Conservation (phyloP, 2,888 invertebrate species). For the Leptinotarsa haldemani region DNA sequence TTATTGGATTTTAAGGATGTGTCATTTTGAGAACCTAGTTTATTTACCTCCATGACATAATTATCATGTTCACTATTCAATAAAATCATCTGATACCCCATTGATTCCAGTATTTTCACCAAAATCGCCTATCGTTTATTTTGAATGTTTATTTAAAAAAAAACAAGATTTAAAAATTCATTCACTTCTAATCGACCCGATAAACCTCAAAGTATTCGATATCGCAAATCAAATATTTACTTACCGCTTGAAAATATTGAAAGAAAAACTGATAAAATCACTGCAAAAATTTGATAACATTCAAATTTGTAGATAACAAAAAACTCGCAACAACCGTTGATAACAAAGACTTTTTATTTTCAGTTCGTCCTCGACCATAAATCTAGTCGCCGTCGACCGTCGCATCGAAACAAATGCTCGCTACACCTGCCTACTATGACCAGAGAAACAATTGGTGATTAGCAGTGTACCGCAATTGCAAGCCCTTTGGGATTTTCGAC, state of each 20-base stretch:
- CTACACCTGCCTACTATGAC: conserved; percentile 42
- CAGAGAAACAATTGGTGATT: conserved; percentile 41
- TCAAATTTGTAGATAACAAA: conserved; percentile 24
- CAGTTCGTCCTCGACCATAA: conserved; percentile 39
- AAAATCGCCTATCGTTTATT: too few species aligned
- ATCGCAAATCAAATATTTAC: conserved; percentile 35
- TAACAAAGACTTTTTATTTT: conserved; percentile 34
- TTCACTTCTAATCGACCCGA: conserved; percentile 21
- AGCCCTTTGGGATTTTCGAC: conserved; percentile 20
- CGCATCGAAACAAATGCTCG: conserved; percentile 46
- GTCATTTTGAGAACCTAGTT: too few species aligned
- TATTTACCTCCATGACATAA: too few species aligned
- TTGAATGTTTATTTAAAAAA: background rate
- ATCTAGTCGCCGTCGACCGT: conserved; percentile 49
- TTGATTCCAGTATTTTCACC: too few species aligned
- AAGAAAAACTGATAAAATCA: conserved; percentile 40
- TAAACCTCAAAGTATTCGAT: conserved; percentile 29
- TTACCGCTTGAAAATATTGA: conserved; percentile 28
- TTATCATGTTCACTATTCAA: too few species aligned
- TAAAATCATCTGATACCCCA: too few species aligned
- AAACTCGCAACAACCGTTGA: conserved; percentile 5
- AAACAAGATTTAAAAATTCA: background rate
- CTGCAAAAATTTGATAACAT: conserved; percentile 40
- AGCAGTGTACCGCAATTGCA: conserved; percentile 29
- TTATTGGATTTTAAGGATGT: too few species aligned